These are phyloP conservation scores for Darevskia nairensis DNA, from an alignment of 2,797 vertebrate genomes.

Conservation along the genomic window DNA sequence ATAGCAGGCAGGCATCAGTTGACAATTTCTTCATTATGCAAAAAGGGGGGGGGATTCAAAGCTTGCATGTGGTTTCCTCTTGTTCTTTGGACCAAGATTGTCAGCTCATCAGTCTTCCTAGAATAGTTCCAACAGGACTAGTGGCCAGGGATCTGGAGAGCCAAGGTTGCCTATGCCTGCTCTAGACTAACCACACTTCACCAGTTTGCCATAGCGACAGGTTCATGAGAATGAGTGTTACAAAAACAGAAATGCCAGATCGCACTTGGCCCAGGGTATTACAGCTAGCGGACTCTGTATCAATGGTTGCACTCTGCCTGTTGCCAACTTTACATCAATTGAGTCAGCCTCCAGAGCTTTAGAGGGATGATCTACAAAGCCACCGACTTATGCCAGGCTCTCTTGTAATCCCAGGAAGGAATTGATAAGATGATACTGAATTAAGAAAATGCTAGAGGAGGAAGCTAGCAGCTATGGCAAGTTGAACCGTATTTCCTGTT, in stretches of 20 bases:
- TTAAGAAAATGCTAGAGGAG: neutral
- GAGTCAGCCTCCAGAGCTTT: neutral
- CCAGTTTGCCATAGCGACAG: neutral
- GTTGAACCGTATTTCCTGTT: neutral
- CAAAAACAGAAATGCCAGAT: neutral
- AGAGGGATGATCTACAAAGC: neutral
- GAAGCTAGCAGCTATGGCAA: neutral
- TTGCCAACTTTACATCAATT: neutral
- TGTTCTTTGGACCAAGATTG: neutral
- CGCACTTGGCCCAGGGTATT: neutral
- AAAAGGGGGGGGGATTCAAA: neutral
- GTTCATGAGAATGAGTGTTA: neutral
- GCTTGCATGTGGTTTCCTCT: neutral
- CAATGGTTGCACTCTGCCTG: neutral
- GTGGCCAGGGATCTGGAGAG: too few species aligned
- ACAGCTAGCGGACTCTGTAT: neutral
- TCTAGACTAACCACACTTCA: neutral
- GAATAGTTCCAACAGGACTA: neutral
- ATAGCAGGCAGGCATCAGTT: neutral
- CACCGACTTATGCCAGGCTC: too few species aligned
- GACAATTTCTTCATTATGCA: neutral
- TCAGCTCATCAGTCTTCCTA: neutral
- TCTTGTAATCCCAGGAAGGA: neutral
- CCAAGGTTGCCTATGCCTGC: too few species aligned
- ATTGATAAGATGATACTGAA: neutral